A percentile compares a stretch with the other conserved stretches of the same genome.
phyloP scores from a whole-genome alignment of 2,113 vertebrate genomes.

The Zonotrichia leucophrys region DNA sequence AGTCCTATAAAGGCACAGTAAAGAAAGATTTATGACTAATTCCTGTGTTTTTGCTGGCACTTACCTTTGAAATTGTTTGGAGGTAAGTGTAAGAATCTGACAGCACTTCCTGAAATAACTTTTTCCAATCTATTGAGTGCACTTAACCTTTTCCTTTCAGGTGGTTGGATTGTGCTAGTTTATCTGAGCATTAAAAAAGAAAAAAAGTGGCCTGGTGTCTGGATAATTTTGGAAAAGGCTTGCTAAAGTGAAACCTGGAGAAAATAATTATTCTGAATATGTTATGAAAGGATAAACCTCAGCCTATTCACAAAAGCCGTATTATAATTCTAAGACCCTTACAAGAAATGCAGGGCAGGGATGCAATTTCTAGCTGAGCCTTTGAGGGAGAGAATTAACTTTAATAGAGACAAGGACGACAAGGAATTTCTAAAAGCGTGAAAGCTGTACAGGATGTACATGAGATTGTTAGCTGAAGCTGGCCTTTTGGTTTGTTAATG shows the following conservation, averaged over 20 bases:
- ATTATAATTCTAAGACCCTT: background rate
- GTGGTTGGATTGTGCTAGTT: background rate
- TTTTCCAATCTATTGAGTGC: background rate
- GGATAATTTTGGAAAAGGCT: background rate
- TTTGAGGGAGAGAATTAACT: background rate
- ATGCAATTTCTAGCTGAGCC: background rate
- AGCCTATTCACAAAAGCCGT: background rate
- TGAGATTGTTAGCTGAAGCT: background rate
- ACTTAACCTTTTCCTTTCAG: conserved; percentile 16
- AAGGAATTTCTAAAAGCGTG: background rate
- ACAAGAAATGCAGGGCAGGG: background rate
- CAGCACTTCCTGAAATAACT: conserved; percentile 2
- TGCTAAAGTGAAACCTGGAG: background rate
- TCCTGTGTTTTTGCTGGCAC: background rate
- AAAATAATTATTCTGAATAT: background rate
- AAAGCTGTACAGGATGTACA: background rate
- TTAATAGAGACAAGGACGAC: background rate
- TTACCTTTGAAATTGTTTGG: conserved; percentile 26
- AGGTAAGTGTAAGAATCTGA: background rate
- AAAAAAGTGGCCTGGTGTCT: background rate
- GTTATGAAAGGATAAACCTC: background rate
- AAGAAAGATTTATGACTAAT: conserved; percentile 20
- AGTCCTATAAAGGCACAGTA: background rate
- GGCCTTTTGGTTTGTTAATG: background rate
- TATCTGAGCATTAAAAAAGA: background rate